Percentiles rank a stretch among this genome's conserved stretches.
These are phyloP conservation scores for Pecten maximus DNA, from an alignment of 2,888 invertebrate genomes.

Conservation along the genomic window DNA sequence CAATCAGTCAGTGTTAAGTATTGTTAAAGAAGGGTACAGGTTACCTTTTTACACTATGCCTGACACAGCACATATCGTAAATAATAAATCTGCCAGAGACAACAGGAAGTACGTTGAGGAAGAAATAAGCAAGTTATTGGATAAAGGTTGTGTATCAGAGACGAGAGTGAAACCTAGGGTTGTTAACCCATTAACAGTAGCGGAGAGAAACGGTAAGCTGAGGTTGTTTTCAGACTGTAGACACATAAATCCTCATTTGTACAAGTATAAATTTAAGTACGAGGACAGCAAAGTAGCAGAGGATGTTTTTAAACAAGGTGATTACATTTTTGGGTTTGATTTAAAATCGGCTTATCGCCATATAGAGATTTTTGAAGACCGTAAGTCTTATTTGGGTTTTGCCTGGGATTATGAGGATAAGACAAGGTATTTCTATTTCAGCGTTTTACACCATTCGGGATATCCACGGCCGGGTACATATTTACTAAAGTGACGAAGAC, in stretches of 20 bases:
- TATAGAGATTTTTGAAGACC: neutral
- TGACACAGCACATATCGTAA: neutral
- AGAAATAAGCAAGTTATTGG: neutral
- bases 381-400: neutral
- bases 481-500: constrained; percentile 54
- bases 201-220: neutral
- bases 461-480: constrained; percentile 53
- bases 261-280: neutral
- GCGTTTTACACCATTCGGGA: neutral
- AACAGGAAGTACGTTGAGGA: neutral
- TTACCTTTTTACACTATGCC: neutral
- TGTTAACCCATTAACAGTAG: neutral
- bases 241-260: neutral
- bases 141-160: neutral
- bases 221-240: neutral
- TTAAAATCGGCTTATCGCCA: neutral
- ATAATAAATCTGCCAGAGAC: neutral
- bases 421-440: neutral
- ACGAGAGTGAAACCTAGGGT: neutral
- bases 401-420: neutral
- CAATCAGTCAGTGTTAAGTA: too few relatives aligned
- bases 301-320: neutral
- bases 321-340: neutral
- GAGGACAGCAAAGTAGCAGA: neutral
- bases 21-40: neutral